A percentile compares a stretch with the other conserved stretches of the same genome.
phyloP scores from a whole-genome alignment of 2,113 vertebrate species.

The Jaculus jaculus region DNA sequence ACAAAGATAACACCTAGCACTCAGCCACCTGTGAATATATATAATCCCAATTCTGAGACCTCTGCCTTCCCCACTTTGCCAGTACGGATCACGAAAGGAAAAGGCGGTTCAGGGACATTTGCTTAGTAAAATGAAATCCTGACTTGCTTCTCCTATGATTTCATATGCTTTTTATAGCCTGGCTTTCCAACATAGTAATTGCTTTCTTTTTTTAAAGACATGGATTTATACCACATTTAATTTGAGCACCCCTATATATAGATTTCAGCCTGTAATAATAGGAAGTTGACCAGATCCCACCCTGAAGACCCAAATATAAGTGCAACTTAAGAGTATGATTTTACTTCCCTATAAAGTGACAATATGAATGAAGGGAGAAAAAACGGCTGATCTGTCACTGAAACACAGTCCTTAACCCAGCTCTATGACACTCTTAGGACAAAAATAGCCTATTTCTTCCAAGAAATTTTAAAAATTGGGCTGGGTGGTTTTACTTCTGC shows the following conservation, averaged over 20 bases:
- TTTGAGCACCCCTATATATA: constrained; percentile 84
- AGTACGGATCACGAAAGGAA: constrained; percentile 70
- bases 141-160: constrained; percentile 79
- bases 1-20: not conserved
- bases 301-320: constrained; percentile 81
- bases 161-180: constrained; percentile 85
- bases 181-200: constrained; percentile 81
- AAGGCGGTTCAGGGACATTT: constrained; percentile 76
- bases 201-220: constrained; percentile 81
- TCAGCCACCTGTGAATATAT: not conserved
- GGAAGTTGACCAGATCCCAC: constrained; percentile 77
- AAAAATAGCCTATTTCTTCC: constrained; percentile 11
- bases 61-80: constrained; percentile 65
- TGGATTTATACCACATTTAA: constrained; percentile 83
- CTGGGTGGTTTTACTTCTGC: constrained; percentile 73
- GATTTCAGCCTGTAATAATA: constrained; percentile 83
- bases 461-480: constrained; percentile 60
- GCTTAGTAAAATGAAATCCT: constrained; percentile 78
- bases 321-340: constrained; percentile 60
- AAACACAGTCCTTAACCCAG: constrained; percentile 2
- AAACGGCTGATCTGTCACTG: constrained; percentile 52
- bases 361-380: constrained; percentile 61
- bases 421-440: not conserved
- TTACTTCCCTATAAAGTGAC: constrained; percentile 65
- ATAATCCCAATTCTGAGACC: constrained; percentile 37